Evolutionary conservation across 2,113 vertebrate species (phyloP).

Genomic region (Muntiacus reevesi): DNA sequence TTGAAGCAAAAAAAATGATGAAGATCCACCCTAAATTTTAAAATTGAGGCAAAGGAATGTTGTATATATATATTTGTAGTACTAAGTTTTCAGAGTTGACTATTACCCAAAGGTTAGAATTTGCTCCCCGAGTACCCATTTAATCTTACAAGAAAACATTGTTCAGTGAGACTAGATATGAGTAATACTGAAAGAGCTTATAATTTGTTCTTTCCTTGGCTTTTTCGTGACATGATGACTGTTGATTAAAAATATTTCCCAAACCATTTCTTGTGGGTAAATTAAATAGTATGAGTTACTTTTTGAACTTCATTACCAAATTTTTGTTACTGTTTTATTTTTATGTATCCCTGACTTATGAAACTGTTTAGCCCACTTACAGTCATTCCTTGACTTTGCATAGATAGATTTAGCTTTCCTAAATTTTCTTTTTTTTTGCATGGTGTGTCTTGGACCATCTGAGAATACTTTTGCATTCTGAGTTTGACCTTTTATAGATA

Average conservation of each 20-base stretch:
- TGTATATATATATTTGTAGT: background rate
- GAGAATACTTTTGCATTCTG: background rate
- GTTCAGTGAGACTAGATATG: background rate
- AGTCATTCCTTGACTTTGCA: background rate
- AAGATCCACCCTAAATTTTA: background rate
- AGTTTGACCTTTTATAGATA: background rate
- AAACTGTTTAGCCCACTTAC: background rate
- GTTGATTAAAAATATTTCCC: background rate
- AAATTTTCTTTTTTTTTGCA: background rate
- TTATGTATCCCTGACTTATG: background rate
- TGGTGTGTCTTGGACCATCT: background rate
- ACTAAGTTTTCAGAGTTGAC: background rate
- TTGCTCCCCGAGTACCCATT: background rate
- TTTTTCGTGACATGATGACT: background rate
- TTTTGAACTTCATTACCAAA: constrained; percentile 21
- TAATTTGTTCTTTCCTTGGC: background rate
- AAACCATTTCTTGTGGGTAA: background rate
- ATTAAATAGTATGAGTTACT: background rate
- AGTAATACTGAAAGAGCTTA: background rate
- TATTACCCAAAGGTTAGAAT: constrained; percentile 20
- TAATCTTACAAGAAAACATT: background rate
- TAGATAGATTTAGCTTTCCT: background rate
- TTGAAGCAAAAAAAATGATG: background rate
- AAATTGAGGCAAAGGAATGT: background rate
- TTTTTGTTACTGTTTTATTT: background rate